Evolutionary conservation across 2,113 vertebrate species (phyloP).

Genomic region (Boulengeromyrus knoepffleri): DNA sequence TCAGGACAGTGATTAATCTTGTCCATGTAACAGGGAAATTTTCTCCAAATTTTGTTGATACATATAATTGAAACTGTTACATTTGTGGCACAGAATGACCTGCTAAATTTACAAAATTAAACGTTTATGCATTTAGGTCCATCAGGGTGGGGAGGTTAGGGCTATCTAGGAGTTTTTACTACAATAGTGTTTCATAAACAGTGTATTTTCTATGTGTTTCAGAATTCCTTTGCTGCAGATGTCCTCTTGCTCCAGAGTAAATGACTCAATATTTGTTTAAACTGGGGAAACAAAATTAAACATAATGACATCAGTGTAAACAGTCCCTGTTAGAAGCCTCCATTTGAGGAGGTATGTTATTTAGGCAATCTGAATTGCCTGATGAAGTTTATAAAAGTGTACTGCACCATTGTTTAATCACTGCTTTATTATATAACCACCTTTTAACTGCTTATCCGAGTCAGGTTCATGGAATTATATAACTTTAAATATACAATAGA

Average conservation of each 20-base stretch:
- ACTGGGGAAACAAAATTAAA: background rate
- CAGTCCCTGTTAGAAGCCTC: background rate
- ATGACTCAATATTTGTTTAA: background rate
- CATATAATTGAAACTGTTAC: background rate
- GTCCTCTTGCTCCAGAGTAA: background rate
- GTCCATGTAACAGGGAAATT: background rate
- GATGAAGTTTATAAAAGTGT: background rate
- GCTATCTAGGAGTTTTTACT: background rate
- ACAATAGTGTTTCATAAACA: background rate
- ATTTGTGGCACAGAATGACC: background rate
- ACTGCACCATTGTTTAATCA: background rate
- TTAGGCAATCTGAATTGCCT: background rate
- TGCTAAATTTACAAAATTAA: background rate
- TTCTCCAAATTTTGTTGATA: background rate
- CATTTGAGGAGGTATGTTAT: background rate
- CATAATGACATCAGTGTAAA: conserved; percentile 4
- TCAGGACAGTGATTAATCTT: background rate
- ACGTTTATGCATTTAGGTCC: background rate
- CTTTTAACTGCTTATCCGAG: background rate
- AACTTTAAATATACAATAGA: background rate
- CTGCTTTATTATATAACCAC: background rate
- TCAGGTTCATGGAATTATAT: background rate
- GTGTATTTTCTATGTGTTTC: background rate
- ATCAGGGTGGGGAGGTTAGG: background rate
- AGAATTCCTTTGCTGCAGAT: background rate